Evolutionary conservation across 2,888 invertebrate genomes (phyloP).

Genomic region (Microplitis manilae): DNA sequence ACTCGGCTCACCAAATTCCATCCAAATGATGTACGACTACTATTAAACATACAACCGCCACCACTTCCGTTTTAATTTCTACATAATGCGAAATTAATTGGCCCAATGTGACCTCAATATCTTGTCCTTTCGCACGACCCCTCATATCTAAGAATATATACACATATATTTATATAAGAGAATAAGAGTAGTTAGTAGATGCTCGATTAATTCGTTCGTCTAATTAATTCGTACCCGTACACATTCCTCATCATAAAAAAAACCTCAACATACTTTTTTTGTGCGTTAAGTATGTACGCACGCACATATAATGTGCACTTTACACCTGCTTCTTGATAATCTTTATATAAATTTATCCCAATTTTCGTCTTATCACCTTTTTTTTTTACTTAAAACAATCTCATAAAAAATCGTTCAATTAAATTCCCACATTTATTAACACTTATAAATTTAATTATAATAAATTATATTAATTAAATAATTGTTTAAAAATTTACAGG

Average conservation of each 20-base stretch:
- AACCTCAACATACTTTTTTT: neutral
- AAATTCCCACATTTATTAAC: neutral
- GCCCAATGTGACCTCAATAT: conserved; percentile 1
- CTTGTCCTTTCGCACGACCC: conserved; percentile 8
- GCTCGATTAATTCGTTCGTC: conserved; percentile 6
- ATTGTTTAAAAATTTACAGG: conserved; percentile 22
- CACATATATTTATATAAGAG: neutral
- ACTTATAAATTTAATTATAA: neutral
- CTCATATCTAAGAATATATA: neutral
- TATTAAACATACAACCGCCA: neutral
- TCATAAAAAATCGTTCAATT: neutral
- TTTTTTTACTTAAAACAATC: conserved; percentile 24
- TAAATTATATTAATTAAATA: neutral
- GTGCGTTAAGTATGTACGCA: neutral
- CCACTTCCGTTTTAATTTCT: conserved; percentile 1
- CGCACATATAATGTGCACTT: neutral
- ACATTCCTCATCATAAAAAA: neutral
- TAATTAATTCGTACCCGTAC: conserved; percentile 24
- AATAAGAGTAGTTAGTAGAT: too few species aligned
- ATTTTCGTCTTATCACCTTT: conserved; percentile 36
- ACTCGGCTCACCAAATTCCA: neutral
- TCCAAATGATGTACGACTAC: neutral
- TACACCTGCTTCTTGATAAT: conserved; percentile 6
- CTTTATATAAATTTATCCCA: neutral
- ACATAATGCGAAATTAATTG: conserved; percentile 12